Percentiles rank a stretch among this genome's conserved stretches.
Evolutionary conservation across 2,888 invertebrate species (phyloP).

Genomic region (Drosophila lutescens): DNA sequence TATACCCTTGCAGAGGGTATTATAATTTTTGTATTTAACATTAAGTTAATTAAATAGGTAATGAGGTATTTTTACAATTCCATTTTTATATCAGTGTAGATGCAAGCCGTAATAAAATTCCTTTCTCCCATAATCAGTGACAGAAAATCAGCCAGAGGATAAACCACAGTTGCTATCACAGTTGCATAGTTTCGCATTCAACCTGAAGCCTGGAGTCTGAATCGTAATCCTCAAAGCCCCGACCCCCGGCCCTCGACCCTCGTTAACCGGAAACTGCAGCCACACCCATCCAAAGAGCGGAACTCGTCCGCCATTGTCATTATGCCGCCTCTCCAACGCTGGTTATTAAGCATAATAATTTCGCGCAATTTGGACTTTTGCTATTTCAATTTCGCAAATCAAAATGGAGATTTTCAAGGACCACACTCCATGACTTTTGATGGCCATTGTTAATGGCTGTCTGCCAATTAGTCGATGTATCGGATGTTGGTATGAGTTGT

Average conservation of each 20-base stretch:
- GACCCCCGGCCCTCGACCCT: too few species aligned
- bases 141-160: neutral
- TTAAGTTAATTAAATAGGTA: too few species aligned
- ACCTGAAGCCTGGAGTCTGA: neutral
- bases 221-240: too few species aligned
- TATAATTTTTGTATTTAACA: too few species aligned
- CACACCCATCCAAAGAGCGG: slow-evolving; percentile 1
- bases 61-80: too few species aligned
- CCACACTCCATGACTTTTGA: neutral
- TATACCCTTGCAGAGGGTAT: too few species aligned
- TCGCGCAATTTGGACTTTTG: slow-evolving; percentile 10
- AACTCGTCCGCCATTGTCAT: slow-evolving; percentile 8
- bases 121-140: too few species aligned
- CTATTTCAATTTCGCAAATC: slow-evolving; percentile 8
- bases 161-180: neutral
- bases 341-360: slow-evolving; percentile 21
- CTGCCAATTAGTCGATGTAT: slow-evolving; percentile 19
- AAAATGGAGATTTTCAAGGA: neutral
- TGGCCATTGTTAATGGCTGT: slow-evolving; percentile 9
- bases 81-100: too few species aligned
- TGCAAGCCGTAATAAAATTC: too few species aligned
- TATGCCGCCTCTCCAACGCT: neutral
- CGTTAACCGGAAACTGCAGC: slow-evolving; percentile 11
- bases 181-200: neutral
- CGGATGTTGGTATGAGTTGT: neutral